Conservation (phyloP, 2,888 invertebrate species). For the Eumacrocentrus americanus region DNA sequence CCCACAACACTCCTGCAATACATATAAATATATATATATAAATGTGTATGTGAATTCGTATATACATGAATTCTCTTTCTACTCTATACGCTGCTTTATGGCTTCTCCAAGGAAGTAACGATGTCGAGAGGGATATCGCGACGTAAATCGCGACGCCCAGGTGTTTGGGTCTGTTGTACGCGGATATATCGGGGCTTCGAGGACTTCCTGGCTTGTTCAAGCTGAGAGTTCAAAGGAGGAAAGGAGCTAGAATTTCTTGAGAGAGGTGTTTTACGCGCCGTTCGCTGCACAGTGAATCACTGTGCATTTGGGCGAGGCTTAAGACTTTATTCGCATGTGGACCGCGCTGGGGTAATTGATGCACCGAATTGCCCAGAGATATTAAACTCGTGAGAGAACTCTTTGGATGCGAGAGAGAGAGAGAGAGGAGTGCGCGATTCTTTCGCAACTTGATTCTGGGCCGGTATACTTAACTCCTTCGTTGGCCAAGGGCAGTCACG, state of each 20-base stretch:
- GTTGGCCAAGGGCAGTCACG: constrained; percentile 40
- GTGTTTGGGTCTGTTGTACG: constrained; percentile 23
- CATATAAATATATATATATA: neutral
- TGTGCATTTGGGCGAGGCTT: constrained; percentile 2
- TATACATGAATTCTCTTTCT: neutral
- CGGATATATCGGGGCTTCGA: constrained; percentile 1
- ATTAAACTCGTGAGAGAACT: constrained; percentile 20
- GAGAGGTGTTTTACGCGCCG: too few relatives aligned
- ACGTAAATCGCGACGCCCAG: constrained; percentile 24
- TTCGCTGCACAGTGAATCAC: too few relatives aligned
- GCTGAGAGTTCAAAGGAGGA: neutral
- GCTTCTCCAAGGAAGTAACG: constrained; percentile 5
- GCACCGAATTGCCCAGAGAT: constrained; percentile 34
- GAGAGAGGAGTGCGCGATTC: constrained; percentile 16
- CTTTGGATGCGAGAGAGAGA: neutral
- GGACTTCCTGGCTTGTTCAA: neutral
- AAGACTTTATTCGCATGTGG: constrained; percentile 21
- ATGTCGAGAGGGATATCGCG: constrained; percentile 1
- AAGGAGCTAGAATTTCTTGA: neutral
- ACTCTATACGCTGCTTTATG: constrained; percentile 5
- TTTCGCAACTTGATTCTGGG: constrained; percentile 29
- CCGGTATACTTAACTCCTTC: constrained; percentile 19
- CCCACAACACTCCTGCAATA: neutral
- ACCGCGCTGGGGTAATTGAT: constrained; percentile 39
- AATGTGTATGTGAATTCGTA: neutral